Evolutionary conservation across 2,797 vertebrate genomes (phyloP).

Genomic region (Melanogrammus aeglefinus): DNA sequence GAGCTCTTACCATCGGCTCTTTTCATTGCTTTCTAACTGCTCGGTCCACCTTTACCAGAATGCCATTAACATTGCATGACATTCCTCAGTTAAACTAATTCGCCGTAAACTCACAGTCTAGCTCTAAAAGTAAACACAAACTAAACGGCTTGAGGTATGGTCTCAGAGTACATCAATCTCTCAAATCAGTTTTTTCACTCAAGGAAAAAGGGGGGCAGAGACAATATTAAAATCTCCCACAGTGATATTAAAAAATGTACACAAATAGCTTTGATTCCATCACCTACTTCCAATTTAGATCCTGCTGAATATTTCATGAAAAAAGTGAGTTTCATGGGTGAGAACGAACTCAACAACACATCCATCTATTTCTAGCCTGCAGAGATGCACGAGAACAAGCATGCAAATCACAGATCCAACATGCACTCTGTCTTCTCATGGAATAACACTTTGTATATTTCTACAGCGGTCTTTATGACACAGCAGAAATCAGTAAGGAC

Average conservation of each 20-base stretch:
- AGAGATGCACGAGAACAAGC: not conserved
- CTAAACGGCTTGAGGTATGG: not conserved
- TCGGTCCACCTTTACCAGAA: slow-evolving; percentile 17
- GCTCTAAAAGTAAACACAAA: slow-evolving; percentile 1
- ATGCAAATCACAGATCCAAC: too few relatives aligned
- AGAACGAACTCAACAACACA: slow-evolving; percentile 44
- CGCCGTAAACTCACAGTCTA: not conserved
- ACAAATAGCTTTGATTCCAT: slow-evolving; percentile 51
- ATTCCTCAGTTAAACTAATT: slow-evolving; percentile 7
- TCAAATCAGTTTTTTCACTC: not conserved
- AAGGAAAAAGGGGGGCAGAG: not conserved
- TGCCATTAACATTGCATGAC: not conserved
- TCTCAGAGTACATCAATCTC: not conserved
- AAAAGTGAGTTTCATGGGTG: slow-evolving; percentile 49
- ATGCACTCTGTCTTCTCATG: too few relatives aligned
- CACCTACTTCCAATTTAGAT: slow-evolving; percentile 46
- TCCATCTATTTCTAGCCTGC: slow-evolving; percentile 22
- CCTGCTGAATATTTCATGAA: slow-evolving; percentile 58
- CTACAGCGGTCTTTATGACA: not conserved
- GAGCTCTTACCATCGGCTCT: not conserved
- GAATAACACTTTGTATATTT: too few relatives aligned
- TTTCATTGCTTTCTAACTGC: not conserved
- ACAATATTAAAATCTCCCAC: not conserved
- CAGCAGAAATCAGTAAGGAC: not conserved
- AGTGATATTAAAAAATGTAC: not conserved